Evolutionary conservation across 2,797 vertebrate species (phyloP), one percentile per base, ranked within the genome.

Genomic region (Spheniscus humboldti): DNA sequence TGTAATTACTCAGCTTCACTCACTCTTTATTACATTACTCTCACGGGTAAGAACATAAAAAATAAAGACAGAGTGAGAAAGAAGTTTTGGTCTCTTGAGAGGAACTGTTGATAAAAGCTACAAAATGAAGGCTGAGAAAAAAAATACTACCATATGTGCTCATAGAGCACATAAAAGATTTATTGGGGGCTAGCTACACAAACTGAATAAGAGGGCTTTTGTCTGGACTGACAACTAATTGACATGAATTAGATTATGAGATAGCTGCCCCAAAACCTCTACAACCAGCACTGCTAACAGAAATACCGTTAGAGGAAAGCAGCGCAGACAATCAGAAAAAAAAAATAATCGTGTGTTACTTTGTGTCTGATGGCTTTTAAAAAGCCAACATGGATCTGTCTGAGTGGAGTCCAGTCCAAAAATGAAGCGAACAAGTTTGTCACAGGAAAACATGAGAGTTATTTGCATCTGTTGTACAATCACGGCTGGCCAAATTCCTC

Each of bases 241-340:
- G 93, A 86, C 92, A 90, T 37, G 90, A 95, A 91, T 96, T 95
- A 94, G 94, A 95, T 97, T 97, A 95, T 62, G 0, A 93, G 88
- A 94, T 96, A 96, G 64, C 72, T 88, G 81, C 18, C 78, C 91
- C 52, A 74, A 88, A 96, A 84, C 60, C 52, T 87, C 87, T 81
- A 55, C 10, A 18, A 47, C 33, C n/a, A 91, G 81, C 85, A 62
- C 64, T 73, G 52, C 33, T 83, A 91, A 85, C 68, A 91, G 62
- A 92, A 91, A 94, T 30, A 60, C 62, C 55, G 74, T 79, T 52
- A 74, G 64, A 84, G 53, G 47, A 90, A 83, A 92, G 30, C 4
- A 6, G 37, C 3, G 2, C 47, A 86, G 75, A 86, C 45, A 68
- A 76, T 25, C 48, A 77, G 76, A 62, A 50, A 31, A 57, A 33